Percentiles rank a stretch among this genome's conserved stretches.
phyloP scores from a whole-genome alignment of 2,888 invertebrate genomes.

The Drosophila glabriapex region DNA sequence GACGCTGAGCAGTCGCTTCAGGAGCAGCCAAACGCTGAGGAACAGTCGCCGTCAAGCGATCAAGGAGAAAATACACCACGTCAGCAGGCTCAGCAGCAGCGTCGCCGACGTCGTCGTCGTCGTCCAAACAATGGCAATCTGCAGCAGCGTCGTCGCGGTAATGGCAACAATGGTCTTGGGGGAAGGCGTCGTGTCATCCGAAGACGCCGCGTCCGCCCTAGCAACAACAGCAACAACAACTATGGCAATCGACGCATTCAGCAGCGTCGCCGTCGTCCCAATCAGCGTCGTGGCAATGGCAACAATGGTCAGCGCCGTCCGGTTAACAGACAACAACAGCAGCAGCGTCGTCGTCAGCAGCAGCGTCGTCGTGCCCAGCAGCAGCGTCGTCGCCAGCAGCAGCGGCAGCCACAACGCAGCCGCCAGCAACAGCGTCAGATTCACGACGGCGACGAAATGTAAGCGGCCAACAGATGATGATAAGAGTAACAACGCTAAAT shows the following conservation, averaged over 20 bases:
- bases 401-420: slow-evolving; percentile 24
- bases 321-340: slow-evolving; percentile 44
- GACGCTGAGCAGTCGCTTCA: slow-evolving; percentile 15
- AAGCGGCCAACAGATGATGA: background rate
- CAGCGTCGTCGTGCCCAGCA: slow-evolving; percentile 41
- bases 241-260: slow-evolving; percentile 31
- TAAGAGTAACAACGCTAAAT: background rate
- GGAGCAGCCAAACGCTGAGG: background rate
- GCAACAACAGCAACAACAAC: slow-evolving; percentile 20
- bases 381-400: slow-evolving; percentile 33
- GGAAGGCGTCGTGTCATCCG: background rate
- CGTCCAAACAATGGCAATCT: slow-evolving; percentile 16
- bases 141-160: slow-evolving; percentile 48
- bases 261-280: slow-evolving; percentile 55
- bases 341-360: slow-evolving; percentile 45
- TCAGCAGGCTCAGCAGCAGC: slow-evolving; percentile 47
- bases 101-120: slow-evolving; percentile 49
- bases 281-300: slow-evolving; percentile 38
- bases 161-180: slow-evolving; percentile 4
- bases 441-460: slow-evolving; percentile 30
- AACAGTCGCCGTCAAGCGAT: background rate
- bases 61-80: slow-evolving; percentile 47
- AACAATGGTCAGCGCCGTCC: slow-evolving; percentile 33
- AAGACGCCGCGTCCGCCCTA: slow-evolving; percentile 21
- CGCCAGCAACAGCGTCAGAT: slow-evolving; percentile 34